phyloP scores from a whole-genome alignment of 2,797 vertebrate species.

The Microcaecilia unicolor region DNA sequence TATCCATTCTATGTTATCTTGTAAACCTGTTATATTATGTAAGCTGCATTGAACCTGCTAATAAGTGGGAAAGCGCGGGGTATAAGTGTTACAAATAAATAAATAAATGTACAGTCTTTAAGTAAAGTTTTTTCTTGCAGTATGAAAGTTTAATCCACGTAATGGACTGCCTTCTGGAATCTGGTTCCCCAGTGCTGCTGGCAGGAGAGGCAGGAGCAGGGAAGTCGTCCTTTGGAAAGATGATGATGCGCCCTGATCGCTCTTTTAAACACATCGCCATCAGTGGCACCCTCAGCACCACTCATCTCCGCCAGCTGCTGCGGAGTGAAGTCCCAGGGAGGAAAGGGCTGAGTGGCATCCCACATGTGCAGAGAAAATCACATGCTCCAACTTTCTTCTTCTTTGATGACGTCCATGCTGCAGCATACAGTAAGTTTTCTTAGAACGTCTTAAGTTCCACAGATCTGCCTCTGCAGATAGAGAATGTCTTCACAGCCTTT shows the following conservation, averaged over 20 bases:
- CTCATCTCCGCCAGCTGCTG: constrained; percentile 48
- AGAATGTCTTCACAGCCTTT: too few species aligned
- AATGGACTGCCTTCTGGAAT: constrained; percentile 54
- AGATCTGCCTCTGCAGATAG: too few species aligned
- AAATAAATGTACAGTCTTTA: too few species aligned
- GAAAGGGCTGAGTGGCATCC: constrained; percentile 6
- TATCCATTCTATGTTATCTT: too few species aligned
- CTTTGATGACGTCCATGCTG: constrained; percentile 45
- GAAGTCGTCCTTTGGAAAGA: constrained; percentile 61
- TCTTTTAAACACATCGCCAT: constrained; percentile 35
- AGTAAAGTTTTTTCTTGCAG: constrained; percentile 39
- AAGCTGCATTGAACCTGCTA: too few species aligned
- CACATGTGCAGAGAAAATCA: too few species aligned
- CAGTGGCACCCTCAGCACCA: constrained; percentile 38
- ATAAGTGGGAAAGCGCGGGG: too few species aligned
- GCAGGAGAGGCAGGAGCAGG: constrained; percentile 64
- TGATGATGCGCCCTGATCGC: constrained; percentile 43
- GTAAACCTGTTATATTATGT: too few species aligned
- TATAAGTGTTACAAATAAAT: too few species aligned
- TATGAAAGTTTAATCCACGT: constrained; percentile 48
- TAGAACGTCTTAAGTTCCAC: too few species aligned
- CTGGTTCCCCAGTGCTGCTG: constrained; percentile 59
- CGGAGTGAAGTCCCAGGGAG: constrained; percentile 8
- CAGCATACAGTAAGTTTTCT: constrained; percentile 36
- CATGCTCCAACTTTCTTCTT: constrained; percentile 13